These are phyloP conservation scores for Eupithecia pulchellata DNA, from an alignment of 2,888 invertebrate genomes.

Conservation along the genomic window DNA sequence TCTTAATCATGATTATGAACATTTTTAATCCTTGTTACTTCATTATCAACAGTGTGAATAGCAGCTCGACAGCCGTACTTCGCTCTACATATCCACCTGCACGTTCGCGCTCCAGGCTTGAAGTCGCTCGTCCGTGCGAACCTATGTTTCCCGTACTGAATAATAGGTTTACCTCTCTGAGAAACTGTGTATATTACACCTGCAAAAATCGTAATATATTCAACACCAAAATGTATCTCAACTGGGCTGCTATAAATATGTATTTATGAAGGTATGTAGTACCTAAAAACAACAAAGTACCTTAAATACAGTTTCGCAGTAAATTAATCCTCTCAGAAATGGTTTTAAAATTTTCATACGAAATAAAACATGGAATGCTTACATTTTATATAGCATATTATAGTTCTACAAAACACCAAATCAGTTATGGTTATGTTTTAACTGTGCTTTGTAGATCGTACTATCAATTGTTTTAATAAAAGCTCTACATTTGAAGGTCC, in stretches of 20 bases:
- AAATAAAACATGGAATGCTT: no score
- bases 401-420: no score
- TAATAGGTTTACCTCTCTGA: constrained; percentile 6
- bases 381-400: no score
- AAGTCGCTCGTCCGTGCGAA: background rate
- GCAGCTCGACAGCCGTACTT: constrained; percentile 4
- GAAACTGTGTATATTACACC: constrained; percentile 1
- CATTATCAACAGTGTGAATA: background rate
- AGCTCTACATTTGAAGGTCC: background rate
- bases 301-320: no score
- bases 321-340: no score
- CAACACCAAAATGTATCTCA: background rate
- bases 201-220: background rate
- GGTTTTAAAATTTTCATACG: no score
- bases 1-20: no score
- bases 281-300: no score
- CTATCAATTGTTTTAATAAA: background rate
- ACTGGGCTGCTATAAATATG: no score
- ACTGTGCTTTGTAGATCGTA: background rate
- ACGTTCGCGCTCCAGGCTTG: background rate
- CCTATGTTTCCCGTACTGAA: background rate
- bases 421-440: background rate
- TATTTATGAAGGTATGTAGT: no score
- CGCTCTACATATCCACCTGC: constrained; percentile 9
- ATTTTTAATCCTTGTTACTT: constrained; percentile 11